Base-by-base conservation (phyloP, 2,113 vertebrate species). In the Chaetura pelagica region DNA sequence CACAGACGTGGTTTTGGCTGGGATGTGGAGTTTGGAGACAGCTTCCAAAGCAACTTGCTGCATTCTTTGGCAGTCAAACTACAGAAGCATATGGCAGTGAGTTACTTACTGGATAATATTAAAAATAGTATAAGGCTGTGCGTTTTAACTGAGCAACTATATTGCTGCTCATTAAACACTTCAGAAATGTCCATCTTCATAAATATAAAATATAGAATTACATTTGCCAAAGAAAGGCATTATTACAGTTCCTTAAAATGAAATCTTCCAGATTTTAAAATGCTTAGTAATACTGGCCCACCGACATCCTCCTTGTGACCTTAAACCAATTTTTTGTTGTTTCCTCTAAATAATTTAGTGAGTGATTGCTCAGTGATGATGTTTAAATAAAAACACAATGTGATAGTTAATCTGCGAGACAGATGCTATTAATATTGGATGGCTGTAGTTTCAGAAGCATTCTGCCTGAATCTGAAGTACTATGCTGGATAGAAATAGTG, bases 161-260 rank as follows among this genome's bases (percentile, higher is more conserved):
- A 96, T 97, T 97, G 76, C 96, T 97, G 78, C 82, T 96, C 96
- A 97, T 97, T 97, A 97, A 97, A 97, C 91, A 96, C 95, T 97
- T 97, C 95, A 96, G 96, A 97, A 97, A 97, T 95, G 91, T 94
- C 92, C 80, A 84, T 95, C 86, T 93, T 97, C 87, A 95, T 97
- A 94, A 95, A 97, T 95, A 90, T 90, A 93, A 91, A 94, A 93
- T 86, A 89, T 40, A 94, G 92, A 95, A 96, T 97, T 97, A 96
- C 82, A 61, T 80, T 90, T 69, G 87, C 85, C 86, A 95, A 95
- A 95, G 83, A 93, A 97, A 95, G 79, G 73, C 93, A 96, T 95
- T 96, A 87, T 91, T 96, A 71, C 51, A 87, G 34, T 89, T 95
- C 89, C 92, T 95, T 95, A 95, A 85, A 96, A 89, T 96, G 89